Evolutionary conservation across 2,888 invertebrate species (phyloP), one percentile per base, ranked within the genome.

Genomic region (Chalcis sispes): DNA sequence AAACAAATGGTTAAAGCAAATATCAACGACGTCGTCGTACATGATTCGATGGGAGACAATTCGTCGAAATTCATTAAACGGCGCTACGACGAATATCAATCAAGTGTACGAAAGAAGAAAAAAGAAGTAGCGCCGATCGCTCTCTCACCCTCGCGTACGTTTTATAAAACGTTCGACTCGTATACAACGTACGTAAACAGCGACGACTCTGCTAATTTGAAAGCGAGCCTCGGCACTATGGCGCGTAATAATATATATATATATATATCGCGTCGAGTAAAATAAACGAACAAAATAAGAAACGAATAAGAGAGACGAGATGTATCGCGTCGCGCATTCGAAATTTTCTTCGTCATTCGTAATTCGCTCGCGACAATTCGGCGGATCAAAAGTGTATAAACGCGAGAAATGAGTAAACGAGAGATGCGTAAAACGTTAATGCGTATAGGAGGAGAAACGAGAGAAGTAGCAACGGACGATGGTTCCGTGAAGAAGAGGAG

Each of bases 401-500:
- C 32, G 58, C 18, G 23, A 50, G 48, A 58, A 42, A 18, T 48
- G 27, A 36, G 27, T 3, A 29, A 15, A 2, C 18, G 15, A 50
- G 23, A 25, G 15, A 29, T 15, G 25, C 25, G 25, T n/a, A n/a
- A n/a, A n/a, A n/a, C n/a, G n/a, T n/a, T n/a, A n/a, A n/a, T n/a
- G 23, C 8, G 23, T 23, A 5, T 5, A 25, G 23, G 61, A 56
- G 65, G 56, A 69, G 42, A 70, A 73, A 64, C 64, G 52, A 74
- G 75, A 70, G 81, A 61, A 62, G 50, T 76, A 64, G 77, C 77
- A 72, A 42, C 42, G 50, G 40, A 36, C 54, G 42, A 67, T 20
- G 5, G 58, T 54, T 67, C 46, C 32, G 18, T 15, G 69, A 69
- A 56, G 23, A 32, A 46, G 58, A 20, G 56, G 42, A n/a, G n/a